Evolutionary conservation across 2,888 invertebrate species (phyloP).

Genomic region (Tenthredo amoena): DNA sequence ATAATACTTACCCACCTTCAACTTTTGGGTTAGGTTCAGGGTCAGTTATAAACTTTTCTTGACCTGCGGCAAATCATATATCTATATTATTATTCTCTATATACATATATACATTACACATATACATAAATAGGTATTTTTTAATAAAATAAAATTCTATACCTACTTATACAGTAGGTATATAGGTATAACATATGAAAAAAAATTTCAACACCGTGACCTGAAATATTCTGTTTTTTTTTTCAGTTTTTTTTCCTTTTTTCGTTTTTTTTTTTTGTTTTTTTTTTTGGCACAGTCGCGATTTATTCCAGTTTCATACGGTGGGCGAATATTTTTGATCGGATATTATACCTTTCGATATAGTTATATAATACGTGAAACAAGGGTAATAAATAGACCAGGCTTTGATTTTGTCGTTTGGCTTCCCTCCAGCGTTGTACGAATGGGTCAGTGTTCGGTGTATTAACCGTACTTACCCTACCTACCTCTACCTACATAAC

Average conservation of each 20-base stretch:
- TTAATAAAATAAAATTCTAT: neutral
- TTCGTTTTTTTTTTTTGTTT: neutral
- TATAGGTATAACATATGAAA: neutral
- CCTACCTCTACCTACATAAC: neutral
- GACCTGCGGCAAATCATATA: slow-evolving; percentile 13
- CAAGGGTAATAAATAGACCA: slow-evolving; percentile 24
- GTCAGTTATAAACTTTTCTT: slow-evolving; percentile 1
- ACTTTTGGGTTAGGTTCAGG: slow-evolving; percentile 46
- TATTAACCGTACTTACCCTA: neutral
- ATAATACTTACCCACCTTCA: slow-evolving; percentile 22
- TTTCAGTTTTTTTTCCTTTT: neutral
- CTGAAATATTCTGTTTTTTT: neutral
- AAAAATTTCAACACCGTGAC: slow-evolving; percentile 11
- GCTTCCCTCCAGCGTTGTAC: slow-evolving; percentile 6
- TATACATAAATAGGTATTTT: neutral
- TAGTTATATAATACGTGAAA: neutral
- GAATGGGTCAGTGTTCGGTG: slow-evolving; percentile 36
- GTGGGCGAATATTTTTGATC: neutral
- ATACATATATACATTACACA: neutral
- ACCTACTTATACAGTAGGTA: neutral
- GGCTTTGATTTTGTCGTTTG: slow-evolving; percentile 22
- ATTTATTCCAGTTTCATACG: neutral
- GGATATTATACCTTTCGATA: neutral
- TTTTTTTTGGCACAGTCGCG: neutral
- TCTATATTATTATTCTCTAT: neutral